Percentiles rank a stretch among this genome's conserved stretches.
phyloP scores from a whole-genome alignment of 2,113 vertebrate species.

The Cyprinus carpio region DNA sequence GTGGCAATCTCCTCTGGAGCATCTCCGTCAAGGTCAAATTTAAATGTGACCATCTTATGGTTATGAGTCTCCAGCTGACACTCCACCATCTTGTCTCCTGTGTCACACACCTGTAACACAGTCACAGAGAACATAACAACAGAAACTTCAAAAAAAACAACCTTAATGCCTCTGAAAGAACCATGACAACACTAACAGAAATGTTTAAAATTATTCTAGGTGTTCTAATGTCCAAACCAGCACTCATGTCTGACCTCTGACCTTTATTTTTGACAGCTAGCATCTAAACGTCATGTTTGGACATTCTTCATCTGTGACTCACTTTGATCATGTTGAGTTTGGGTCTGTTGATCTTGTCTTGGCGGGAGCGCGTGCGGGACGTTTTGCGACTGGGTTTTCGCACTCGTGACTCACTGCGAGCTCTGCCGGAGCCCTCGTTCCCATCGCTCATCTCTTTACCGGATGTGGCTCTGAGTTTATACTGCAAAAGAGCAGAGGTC shows the following conservation, averaged over 20 bases:
- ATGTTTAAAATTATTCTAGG: neutral
- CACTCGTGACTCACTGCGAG: slow-evolving; percentile 85
- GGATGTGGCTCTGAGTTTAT: slow-evolving; percentile 86
- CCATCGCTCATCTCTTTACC: slow-evolving; percentile 94
- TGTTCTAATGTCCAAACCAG: neutral
- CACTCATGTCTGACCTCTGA: neutral
- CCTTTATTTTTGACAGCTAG: neutral
- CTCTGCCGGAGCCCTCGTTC: slow-evolving; percentile 82
- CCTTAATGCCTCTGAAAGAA: neutral
- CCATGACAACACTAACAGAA: neutral
- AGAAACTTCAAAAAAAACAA: neutral
- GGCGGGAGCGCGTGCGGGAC: slow-evolving; percentile 86
- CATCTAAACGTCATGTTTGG: neutral
- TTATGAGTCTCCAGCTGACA: slow-evolving; percentile 98
- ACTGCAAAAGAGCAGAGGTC: slow-evolving; percentile 53
- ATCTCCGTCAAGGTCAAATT: slow-evolving; percentile 95
- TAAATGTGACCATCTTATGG: slow-evolving; percentile 99
- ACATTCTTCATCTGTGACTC: slow-evolving; percentile 50
- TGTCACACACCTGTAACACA: slow-evolving; percentile 86
- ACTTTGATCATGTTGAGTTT: slow-evolving; percentile 94
- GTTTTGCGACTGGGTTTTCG: slow-evolving; percentile 92
- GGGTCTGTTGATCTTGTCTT: slow-evolving; percentile 89
- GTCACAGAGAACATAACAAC: neutral
- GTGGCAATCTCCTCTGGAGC: slow-evolving; percentile 95
- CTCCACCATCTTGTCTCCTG: slow-evolving; percentile 98